These are phyloP conservation scores for Calephelis perditalis DNA, from an alignment of 2,888 invertebrate genomes.

Conservation along the genomic window DNA sequence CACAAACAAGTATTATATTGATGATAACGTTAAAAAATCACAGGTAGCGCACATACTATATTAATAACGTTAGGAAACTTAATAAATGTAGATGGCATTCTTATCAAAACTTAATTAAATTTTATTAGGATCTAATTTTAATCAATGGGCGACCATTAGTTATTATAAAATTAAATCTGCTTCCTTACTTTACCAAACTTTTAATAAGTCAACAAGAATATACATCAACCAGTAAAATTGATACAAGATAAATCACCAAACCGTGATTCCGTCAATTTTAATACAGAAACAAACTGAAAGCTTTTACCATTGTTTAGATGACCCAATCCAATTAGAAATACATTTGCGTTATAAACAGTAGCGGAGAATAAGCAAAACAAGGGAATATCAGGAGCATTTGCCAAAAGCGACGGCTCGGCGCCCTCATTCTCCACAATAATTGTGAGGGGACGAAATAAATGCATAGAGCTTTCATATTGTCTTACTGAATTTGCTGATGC, in stretches of 20 bases:
- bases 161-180: no score
- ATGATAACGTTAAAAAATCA: no score
- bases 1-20: no score
- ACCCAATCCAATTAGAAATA: constrained; percentile 54
- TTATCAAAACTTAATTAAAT: no score
- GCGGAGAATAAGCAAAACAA: constrained; percentile 55
- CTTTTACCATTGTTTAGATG: constrained; percentile 34
- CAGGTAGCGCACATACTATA: no score
- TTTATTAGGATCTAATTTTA: no score
- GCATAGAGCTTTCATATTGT: constrained; percentile 71
- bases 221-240: neutral
- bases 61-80: no score
- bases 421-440: constrained; percentile 65
- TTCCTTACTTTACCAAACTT: no score
- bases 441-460: constrained; percentile 63
- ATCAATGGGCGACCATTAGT: no score
- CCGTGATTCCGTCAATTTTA: constrained; percentile 13
- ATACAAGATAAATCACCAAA: constrained; percentile 12
- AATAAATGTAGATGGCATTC: no score
- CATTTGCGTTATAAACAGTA: constrained; percentile 46
- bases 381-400: constrained; percentile 53
- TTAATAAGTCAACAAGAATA: no score
- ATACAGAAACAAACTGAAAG: constrained; percentile 24
- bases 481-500: constrained; percentile 77
- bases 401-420: constrained; percentile 61